Conservation (phyloP, 2,797 vertebrate genomes). For the Dryobates pubescens region DNA sequence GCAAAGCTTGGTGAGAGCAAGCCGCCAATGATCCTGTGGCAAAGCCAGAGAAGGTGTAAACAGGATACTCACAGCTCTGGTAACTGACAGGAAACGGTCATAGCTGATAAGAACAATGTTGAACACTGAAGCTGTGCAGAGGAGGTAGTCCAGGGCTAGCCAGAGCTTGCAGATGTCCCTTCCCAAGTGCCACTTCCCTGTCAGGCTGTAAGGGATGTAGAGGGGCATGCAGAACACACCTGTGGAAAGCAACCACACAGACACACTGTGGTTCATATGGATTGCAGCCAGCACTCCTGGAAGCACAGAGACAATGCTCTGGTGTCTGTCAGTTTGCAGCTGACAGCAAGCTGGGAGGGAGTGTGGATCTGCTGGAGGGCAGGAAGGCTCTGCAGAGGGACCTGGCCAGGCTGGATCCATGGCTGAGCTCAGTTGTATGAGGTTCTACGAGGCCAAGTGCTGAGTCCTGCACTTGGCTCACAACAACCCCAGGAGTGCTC, state of each 20-base stretch:
- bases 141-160: constrained; percentile 87
- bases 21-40: background rate
- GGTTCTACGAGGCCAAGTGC: no score
- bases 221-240: constrained; percentile 88
- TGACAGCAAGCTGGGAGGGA: no score
- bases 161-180: constrained; percentile 85
- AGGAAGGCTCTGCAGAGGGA: no score
- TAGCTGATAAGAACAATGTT: constrained; percentile 94
- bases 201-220: constrained; percentile 86
- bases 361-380: no score
- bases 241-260: constrained; percentile 19
- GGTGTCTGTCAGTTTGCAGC: no score
- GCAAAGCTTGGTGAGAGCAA: background rate
- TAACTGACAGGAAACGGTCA: constrained; percentile 91
- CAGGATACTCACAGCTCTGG: constrained; percentile 86
- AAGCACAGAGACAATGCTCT: no score
- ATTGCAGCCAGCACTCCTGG: no score
- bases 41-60: background rate
- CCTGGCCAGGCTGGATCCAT: no score
- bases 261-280: no score
- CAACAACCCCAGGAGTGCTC: no score
- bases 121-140: constrained; percentile 90
- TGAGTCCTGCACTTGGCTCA: no score
- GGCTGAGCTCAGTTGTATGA: no score
- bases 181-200: constrained; percentile 84